These are phyloP conservation scores for Thera obeliscata DNA, from an alignment of 2,888 invertebrate species.

Conservation along the genomic window DNA sequence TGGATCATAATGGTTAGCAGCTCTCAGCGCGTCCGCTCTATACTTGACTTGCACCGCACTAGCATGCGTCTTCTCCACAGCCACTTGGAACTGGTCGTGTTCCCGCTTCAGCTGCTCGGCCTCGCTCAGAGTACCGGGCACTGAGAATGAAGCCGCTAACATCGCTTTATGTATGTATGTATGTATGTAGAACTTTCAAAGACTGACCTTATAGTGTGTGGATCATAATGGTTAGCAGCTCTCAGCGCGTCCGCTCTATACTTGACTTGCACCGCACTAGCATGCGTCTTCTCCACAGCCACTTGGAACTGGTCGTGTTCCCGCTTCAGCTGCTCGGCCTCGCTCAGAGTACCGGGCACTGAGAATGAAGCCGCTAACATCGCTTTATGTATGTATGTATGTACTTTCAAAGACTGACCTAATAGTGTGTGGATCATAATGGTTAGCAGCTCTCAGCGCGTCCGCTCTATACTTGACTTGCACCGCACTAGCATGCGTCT, in stretches of 20 bases:
- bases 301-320: conserved; percentile 98
- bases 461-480: conserved; percentile 97
- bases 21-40: conserved; percentile 96
- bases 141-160: conserved; percentile 96
- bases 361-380: conserved; percentile 97
- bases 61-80: conserved; percentile 98
- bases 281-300: conserved; percentile 98
- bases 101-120: conserved; percentile 97
- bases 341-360: conserved; percentile 94
- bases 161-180: conserved; percentile 75
- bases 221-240: conserved; percentile 97
- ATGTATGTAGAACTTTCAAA: too few species aligned
- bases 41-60: conserved; percentile 97
- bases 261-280: conserved; percentile 96
- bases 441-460: conserved; percentile 96
- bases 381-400: too few species aligned
- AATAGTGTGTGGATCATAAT: conserved; percentile 97
- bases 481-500: conserved; percentile 97
- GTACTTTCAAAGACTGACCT: conserved; percentile 51
- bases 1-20: conserved; percentile 97
- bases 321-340: conserved; percentile 96
- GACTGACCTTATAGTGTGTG: conserved; percentile 89
- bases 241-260: conserved; percentile 97
- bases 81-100: conserved; percentile 97
- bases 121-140: conserved; percentile 95